Evolutionary conservation across 2,113 vertebrate species (phyloP), one percentile per base, ranked within the genome.

Genomic region (Chelonoidis abingdonii): DNA sequence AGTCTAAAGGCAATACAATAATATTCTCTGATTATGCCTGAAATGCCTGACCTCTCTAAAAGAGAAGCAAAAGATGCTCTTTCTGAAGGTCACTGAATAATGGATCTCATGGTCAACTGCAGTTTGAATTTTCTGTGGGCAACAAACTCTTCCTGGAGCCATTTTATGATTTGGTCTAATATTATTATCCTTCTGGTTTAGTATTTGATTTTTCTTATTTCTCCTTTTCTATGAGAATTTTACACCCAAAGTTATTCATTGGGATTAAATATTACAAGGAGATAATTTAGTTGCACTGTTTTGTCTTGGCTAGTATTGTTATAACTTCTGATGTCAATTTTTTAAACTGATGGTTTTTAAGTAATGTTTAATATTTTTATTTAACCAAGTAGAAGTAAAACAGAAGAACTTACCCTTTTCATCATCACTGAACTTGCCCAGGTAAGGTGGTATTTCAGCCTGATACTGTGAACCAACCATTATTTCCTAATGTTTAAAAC

Each of bases 381-480:
- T 13, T 31, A 17, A 91, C 21, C 25, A 90, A 69, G 1, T 25
- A 75, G 4, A 83, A 87, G 4, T 57, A 65, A 41, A 91, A 89
- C 13, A 92, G 52, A 95, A 91, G 6, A 80, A 95, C 95, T 96
- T 87, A 99, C 99, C 98, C 95, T 98, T 99, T 94, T 98, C 99
- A 44, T 98, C 94, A 89, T 98, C 97, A 89, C 89, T 97, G 89
- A 98, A 99, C 94, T 98, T 98, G 97, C 99, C 99, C 65, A 99
- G 97, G 76, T 98, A 99, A 78, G 98, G 96, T 57, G 99, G 99
- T 96, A 99, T 99, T 96, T 99, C 99, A 92, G 99, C 99, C 97
- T 99, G 99, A 91, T 99, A 99, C n/a, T 99, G 98, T 38, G 98
- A 98, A 80, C 99, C 99, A 84, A 99, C 98, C 99, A 99, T 99